Percentiles rank a stretch among this genome's conserved stretches.
These are phyloP conservation scores for Parotia lawesii DNA, from an alignment of 2,113 vertebrate genomes.

Conservation along the genomic window DNA sequence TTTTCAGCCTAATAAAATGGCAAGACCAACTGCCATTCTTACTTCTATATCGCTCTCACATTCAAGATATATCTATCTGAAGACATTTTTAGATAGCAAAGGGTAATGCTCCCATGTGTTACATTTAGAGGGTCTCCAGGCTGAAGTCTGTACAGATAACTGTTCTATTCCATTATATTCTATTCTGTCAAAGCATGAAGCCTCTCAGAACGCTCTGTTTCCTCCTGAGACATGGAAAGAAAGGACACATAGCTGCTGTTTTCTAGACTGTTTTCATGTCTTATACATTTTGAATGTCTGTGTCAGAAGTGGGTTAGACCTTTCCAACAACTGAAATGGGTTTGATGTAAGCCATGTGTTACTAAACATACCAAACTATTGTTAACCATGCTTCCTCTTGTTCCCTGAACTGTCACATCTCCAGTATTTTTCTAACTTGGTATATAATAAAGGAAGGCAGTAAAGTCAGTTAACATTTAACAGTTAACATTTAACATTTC, in stretches of 20 bases:
- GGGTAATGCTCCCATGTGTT: not conserved
- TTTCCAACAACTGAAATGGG: not conserved
- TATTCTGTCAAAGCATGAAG: not conserved
- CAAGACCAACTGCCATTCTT: not conserved
- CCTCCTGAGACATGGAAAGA: not conserved
- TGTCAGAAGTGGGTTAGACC: not conserved
- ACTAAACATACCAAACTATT: not conserved
- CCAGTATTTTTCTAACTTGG: not conserved
- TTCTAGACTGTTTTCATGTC: not conserved
- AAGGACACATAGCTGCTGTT: not conserved
- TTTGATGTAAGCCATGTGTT: not conserved
- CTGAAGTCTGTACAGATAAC: not conserved
- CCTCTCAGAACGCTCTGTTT: not conserved
- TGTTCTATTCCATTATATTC: no score
- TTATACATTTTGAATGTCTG: not conserved
- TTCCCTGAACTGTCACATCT: not conserved
- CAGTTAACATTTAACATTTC: no score
- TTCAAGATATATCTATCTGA: not conserved
- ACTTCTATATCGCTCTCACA: not conserved
- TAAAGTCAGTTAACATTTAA: not conserved
- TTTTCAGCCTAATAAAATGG: not conserved
- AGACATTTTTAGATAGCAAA: not conserved
- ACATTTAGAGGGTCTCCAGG: not conserved
- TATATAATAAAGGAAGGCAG: not conserved
- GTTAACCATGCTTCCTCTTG: not conserved